phyloP scores from a whole-genome alignment of 2,797 vertebrate species.

The Myotis myotis region DNA sequence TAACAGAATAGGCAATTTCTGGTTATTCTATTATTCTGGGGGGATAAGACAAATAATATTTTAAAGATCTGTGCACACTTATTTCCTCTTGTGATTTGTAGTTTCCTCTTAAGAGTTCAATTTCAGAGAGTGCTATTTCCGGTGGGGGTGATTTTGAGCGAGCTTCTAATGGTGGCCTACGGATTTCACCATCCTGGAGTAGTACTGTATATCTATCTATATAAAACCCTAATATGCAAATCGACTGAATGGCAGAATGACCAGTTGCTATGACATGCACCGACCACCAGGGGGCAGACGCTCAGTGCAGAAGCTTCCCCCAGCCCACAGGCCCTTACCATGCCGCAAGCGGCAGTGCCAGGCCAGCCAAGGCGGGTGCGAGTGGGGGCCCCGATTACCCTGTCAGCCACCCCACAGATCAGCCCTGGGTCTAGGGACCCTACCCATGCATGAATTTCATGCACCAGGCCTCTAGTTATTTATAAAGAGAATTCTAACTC shows the following conservation, averaged over 20 bases:
- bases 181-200: neutral
- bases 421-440: no score
- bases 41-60: neutral
- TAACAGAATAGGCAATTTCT: neutral
- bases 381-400: no score
- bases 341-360: no score
- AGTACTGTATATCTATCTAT: neutral
- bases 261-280: no score
- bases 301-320: no score
- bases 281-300: no score
- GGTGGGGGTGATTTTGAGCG: neutral
- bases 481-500: neutral
- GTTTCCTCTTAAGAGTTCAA: neutral
- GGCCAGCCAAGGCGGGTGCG: no score
- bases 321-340: no score
- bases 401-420: no score
- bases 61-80: neutral
- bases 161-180: neutral
- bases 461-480: neutral
- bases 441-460: no score
- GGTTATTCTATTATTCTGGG: neutral
- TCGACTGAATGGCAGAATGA: no score
- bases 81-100: slow-evolving; percentile 9
- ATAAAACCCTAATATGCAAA: no score
- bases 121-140: neutral